Evolutionary conservation across 2,113 vertebrate species (phyloP), one percentile per base, ranked within the genome.

Genomic region (Podarcis cretensis): DNA sequence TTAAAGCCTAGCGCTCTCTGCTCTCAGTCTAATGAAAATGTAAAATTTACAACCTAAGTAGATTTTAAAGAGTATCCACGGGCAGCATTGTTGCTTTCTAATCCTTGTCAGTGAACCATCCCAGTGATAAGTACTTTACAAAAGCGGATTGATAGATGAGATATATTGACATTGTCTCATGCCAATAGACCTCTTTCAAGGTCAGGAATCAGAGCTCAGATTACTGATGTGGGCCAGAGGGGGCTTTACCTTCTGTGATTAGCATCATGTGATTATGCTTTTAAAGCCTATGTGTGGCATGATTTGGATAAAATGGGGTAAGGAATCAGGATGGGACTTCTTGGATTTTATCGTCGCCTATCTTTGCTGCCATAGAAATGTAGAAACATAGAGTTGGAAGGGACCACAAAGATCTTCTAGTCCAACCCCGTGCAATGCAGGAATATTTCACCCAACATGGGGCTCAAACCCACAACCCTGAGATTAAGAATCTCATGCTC

Each of bases 41-140:
- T 43, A 86, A 54, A 71, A 43, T 87, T 90, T 84, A 91, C 73
- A 78, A 69, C 79, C 80, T 89, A 35, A 74, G 3, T 18, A 63
- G 84, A 30, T 76, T 63, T 76, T 84, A 20, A 59, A 77, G 35
- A 65, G 73, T 77, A 21, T 59, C 23, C 12, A 73, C 2, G 5
- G 21, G 30, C n/a, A 63, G 57, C 54, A 54, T 30, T 63, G 25
- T 48, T n/a, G 23, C 13, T 84, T 84, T 84, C 25, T 84, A 84
- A 84, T 43, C 35, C 35, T 37, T 30, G 54, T 48, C 7, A 30
- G 32, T 76, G 23, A 59, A 65, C 23, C 25, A 69, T 43, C 32
- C 13, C 63, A 68, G 12, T 82, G 81, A 68, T 27, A 63, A 63
- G 32, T 6, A 18, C 20, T 14, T 75, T 63, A 35, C 30, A 59